Conservation (phyloP, 1,140 invertebrate genomes). For the Drosophila takahashii region DNA sequence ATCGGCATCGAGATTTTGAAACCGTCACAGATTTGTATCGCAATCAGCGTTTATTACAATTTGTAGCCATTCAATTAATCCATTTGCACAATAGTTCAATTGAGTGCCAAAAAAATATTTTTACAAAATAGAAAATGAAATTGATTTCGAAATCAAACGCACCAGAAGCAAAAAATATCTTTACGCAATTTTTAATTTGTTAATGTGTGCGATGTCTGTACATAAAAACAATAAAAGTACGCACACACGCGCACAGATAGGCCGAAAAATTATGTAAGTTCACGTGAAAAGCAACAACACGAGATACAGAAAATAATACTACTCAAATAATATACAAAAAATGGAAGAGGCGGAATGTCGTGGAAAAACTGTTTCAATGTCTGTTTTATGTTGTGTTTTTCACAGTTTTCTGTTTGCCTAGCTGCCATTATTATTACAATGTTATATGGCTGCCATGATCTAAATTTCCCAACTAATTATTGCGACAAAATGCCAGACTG, state of each 20-base stretch:
- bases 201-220: slow-evolving; percentile 22
- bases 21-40: no score
- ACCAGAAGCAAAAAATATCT: slow-evolving; percentile 39
- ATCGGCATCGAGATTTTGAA: no score
- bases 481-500: slow-evolving; percentile 62
- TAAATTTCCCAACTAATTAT: slow-evolving; percentile 72
- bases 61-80: background rate
- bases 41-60: background rate
- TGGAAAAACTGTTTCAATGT: slow-evolving; percentile 46
- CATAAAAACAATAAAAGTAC: slow-evolving; percentile 14
- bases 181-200: slow-evolving; percentile 38
- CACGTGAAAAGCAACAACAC: slow-evolving; percentile 59
- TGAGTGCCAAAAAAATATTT: slow-evolving; percentile 52
- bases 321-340: slow-evolving; percentile 28
- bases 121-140: slow-evolving; percentile 42
- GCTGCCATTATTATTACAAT: slow-evolving; percentile 72
- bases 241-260: slow-evolving; percentile 8
- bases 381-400: slow-evolving; percentile 29
- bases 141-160: slow-evolving; percentile 64
- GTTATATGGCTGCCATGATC: slow-evolving; percentile 76
- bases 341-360: background rate
- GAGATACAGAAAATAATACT: slow-evolving; percentile 17
- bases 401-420: slow-evolving; percentile 48
- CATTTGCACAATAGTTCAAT: slow-evolving; percentile 54
- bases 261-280: slow-evolving; percentile 54